Base-by-base conservation (phyloP, 1,140 invertebrate species). In the Scylla paramamosain region DNA sequence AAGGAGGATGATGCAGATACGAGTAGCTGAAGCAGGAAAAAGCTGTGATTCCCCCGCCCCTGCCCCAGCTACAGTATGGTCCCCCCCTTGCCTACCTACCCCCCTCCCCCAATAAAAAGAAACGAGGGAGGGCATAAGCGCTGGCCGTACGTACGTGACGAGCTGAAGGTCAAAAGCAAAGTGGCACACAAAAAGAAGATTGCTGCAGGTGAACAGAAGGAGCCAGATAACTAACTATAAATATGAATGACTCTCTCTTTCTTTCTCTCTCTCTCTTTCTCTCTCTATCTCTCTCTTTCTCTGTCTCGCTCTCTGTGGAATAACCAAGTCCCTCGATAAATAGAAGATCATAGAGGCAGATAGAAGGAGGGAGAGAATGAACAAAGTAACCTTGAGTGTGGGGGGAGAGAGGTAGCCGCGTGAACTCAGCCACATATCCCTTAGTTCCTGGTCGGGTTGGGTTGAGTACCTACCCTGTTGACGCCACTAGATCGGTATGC, bases 241-340 rank as follows among this genome's bases (percentile, higher is more conserved):
- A 77, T 77, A 77, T 77, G 67, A 77, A n/a, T 77, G 67, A 77
- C 25, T 6, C 67, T n/a, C 20, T 59, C 39, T 39, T 39, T 39
- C 39, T 39, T 39, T 39, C 39, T 39, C 6, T 39, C 6, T 39
- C 39, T 39, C 39, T 39, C 1, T 39, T 6, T 39, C 39, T 1
- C 39, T 39, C 39, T 39, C 39, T 16, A 2, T 59, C 1, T 16
- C 52, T 12, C 52, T 59, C 67, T 77, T n/a, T n/a, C n/a, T n/a
- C n/a, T 14, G 48, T 16, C 52, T 59, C 1, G 0, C 52, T 12
- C 52, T 59, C 67, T 77, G 67, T 77, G 67, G n/a, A 77, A 77
- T 77, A 77, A 77, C 67, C 67, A 77, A n/a, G 67, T 77, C 67
- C 25, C 67, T 77, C 67, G 67, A 77, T 77, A 25, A 77, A 77